Evolutionary conservation across 2,113 vertebrate genomes (phyloP), one percentile per base, ranked within the genome.

Genomic region (Chlamydotis undulata): DNA sequence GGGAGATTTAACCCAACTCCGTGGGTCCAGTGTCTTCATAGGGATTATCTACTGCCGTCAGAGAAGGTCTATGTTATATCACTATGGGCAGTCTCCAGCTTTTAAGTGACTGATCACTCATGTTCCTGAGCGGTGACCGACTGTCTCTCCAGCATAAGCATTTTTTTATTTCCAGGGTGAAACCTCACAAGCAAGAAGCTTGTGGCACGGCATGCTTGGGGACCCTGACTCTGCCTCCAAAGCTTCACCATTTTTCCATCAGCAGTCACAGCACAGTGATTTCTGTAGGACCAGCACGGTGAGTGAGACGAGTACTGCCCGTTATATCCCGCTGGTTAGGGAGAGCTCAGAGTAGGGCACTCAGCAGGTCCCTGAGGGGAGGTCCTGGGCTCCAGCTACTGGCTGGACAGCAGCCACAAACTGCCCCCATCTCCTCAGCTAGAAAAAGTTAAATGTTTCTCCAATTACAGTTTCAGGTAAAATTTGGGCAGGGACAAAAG

Each of bases 91-190:
- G 18, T 85, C 35, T 69, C 41, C 75, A 59, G 52, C 45, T 61
- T 76, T 63, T 55, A 56, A 64, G 61, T 47, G 50, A 61, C 35
- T 16, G 39, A 47, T 77, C 73, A 82, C 47, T 63, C 26, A 22
- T 31, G 7, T 28, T 79, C 56, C 56, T 59, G 74, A 74, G 71
- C 59, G 17, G 31, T 16, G 11, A 55, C 41, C 9, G 28, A 73
- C 19, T 6, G 0, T 41, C 50, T 43, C 50, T 52, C 59, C 59
- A 67, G 21, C 15, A 23, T 7, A 50, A 39, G 4, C 1, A 0
- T 9, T 12, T 87, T 61, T 8, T 29, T 13, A n/a, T 92, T 86
- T 86, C 83, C 37, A 50, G 18, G 15, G 33, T n/a, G 12, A 93
- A 93, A 41, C 19, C 7, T 23, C 41, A 35, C 17, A 31, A 39